Base-by-base conservation (phyloP, 2,797 vertebrate species). In the Aldrovandia affinis region DNA sequence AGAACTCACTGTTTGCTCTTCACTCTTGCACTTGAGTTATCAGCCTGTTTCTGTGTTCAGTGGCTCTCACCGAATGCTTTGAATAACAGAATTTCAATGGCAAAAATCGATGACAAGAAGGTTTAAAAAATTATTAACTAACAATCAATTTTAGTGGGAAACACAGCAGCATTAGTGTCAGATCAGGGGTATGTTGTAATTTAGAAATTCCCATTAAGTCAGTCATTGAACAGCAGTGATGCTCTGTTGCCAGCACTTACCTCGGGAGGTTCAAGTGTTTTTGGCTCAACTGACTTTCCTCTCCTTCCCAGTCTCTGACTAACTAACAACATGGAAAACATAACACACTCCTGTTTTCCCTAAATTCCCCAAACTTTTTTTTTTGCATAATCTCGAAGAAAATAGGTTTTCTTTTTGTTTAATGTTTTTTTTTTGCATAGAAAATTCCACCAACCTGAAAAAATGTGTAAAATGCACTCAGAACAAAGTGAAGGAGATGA, bases 401-500 rank as follows among this genome's bases (percentile, higher is more conserved):
- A 42, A 5, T 15, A 50, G 47, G 47, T 5, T 50, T 57, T 57
- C 12, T 52, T 52, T 52, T 52, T 52, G 50, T 4, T 4, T 4
- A 52, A 52, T 20, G 63, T 30, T 44, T 77, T 77, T 8, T 25
- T 47, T 77, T 47, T 44, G 42, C 22, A 12, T 42, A 47, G 73
- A 12, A 77, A 47, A 25, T 77, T 77, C 42, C 22, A n/a, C 73
- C 25, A n/a, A n/a, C 39, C 25, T 25, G 22, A 77, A 47, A 57
- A 77, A 77, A 61, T 14, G 36, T 30, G 25, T 36, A 77, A 77
- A 47, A 47, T 36, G 30, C 42, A 28, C 36, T 73, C 7, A 3
- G 55, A 70, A 77, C 70, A 79, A 82, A 93, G 93, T 90, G 90
- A 84, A 89, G 90, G 92, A 88, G 83, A 89, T 88, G 92, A 94